Base-by-base conservation (phyloP, 2,113 vertebrate genomes). In the Podarcis muralis region DNA sequence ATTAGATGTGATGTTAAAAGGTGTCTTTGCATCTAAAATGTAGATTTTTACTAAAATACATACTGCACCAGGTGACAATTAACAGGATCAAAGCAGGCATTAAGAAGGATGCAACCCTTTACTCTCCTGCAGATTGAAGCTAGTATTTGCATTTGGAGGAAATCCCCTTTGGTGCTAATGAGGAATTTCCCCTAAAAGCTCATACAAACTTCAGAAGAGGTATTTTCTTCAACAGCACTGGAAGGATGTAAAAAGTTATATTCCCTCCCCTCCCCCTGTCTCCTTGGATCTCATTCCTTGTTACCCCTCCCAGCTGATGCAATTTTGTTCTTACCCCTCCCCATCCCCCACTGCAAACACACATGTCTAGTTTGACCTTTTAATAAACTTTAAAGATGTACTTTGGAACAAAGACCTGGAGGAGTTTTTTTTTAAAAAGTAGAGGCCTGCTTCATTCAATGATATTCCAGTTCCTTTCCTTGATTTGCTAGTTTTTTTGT, bases 231-330 rank as follows among this genome's bases (percentile, higher is more conserved):
- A 53, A 53, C 25, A 72, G 71, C 30, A 35, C 1, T 25, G 48
- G 57, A 16, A 7, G 27, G 75, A 84, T 76, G 12, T 11, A 72
- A 87, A 43, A 87, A 92, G 75, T 57, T 86, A 71, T 69, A 71
- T 48, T 16, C 65, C 37, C 6, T 72, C 43, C 6, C 2, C 27
- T 30, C 57, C 71, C 22, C 2, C 62, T 20, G 40, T 43, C 76
- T 78, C 4, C 7, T 23, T 82, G 59, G 80, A 74, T 82, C 15
- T 62, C n/a, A 35, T 74, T 74, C n/a, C 1, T 32, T 25, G 8
- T 74, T 15, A 74, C 32, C 18, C 13, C 72, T 35, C 35, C 35
- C n/a, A 35, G n/a, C n/a, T 74, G 72, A 35, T 35, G 12, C n/a
- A 6, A 74, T 35, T 35, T 74, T 5, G 6, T 18, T 74, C 59